Percentiles rank a stretch among this genome's conserved stretches.
phyloP scores from a whole-genome alignment of 2,888 invertebrate genomes.

The Crematogaster levior region DNA sequence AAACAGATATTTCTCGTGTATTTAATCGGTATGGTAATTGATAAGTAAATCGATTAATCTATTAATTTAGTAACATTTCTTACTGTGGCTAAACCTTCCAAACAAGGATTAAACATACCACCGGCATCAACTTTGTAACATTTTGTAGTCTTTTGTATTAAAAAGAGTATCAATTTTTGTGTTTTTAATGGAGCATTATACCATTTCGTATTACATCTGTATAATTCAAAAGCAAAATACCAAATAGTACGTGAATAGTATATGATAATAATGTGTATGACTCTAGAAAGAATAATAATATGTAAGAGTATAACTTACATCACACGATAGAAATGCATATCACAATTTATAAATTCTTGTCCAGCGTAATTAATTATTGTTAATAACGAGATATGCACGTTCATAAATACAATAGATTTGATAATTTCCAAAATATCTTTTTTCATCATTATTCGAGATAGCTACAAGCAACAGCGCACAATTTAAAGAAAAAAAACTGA shows the following conservation, averaged over 20 bases:
- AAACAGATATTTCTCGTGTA: neutral
- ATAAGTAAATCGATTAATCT: neutral
- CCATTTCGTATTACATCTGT: conserved; percentile 44
- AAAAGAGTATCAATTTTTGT: conserved; percentile 36
- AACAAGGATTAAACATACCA: conserved; percentile 16
- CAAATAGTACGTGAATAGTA: too few relatives aligned
- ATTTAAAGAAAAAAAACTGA: neutral
- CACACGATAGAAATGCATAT: neutral
- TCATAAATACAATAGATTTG: neutral
- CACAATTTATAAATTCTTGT: conserved; percentile 29
- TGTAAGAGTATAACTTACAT: neutral
- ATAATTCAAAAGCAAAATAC: neutral
- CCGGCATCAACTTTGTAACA: neutral
- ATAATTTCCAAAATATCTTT: neutral
- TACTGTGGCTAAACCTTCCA: conserved; percentile 46
- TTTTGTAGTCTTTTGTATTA: conserved; percentile 40
- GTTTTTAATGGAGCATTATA: conserved; percentile 19
- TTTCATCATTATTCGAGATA: neutral
- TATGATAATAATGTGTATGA: neutral
- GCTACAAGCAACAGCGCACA: neutral
- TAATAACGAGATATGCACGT: neutral
- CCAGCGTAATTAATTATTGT: conserved; percentile 14
- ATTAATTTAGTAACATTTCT: conserved; percentile 4
- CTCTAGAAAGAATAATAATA: too few relatives aligned
- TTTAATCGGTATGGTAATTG: neutral